Evolutionary conservation across 2,113 vertebrate genomes (phyloP).

Genomic region (Oxyruncus cristatus): DNA sequence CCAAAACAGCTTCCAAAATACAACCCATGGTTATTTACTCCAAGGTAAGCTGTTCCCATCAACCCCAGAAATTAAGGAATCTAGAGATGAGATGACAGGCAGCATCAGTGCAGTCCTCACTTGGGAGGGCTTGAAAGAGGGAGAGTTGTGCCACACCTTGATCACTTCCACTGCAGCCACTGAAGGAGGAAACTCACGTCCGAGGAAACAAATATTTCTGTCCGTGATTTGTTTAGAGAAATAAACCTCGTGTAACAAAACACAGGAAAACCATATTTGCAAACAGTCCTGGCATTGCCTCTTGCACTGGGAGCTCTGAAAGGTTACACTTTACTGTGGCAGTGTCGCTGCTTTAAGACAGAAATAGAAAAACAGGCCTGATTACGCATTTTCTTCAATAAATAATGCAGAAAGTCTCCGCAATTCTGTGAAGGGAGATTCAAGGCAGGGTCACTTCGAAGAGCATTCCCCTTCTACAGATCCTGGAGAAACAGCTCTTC

Average conservation of each 20-base stretch:
- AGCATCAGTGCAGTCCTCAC: neutral
- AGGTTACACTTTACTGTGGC: neutral
- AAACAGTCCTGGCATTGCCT: neutral
- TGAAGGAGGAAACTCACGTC: neutral
- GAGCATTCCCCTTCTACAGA: neutral
- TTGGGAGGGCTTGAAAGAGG: neutral
- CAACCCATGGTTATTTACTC: accelerated
- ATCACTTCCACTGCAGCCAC: neutral
- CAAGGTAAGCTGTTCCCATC: neutral
- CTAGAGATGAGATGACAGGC: neutral
- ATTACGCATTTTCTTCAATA: constrained; percentile 38
- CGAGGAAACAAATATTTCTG: neutral
- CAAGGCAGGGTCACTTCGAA: neutral
- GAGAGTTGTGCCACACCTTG: accelerated
- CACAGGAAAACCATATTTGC: neutral
- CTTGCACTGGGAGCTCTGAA: neutral
- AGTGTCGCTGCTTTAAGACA: neutral
- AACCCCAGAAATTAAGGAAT: neutral
- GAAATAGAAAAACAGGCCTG: constrained; percentile 11
- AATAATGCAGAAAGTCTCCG: constrained; percentile 4
- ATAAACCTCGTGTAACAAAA: neutral
- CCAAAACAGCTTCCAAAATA: neutral
- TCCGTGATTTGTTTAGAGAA: neutral
- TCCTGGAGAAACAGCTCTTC: neutral
- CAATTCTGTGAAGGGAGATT: neutral